A percentile compares a stretch with the other conserved stretches of the same genome.
Conservation (phyloP, 2,113 vertebrate species). For the Parotia lawesii region DNA sequence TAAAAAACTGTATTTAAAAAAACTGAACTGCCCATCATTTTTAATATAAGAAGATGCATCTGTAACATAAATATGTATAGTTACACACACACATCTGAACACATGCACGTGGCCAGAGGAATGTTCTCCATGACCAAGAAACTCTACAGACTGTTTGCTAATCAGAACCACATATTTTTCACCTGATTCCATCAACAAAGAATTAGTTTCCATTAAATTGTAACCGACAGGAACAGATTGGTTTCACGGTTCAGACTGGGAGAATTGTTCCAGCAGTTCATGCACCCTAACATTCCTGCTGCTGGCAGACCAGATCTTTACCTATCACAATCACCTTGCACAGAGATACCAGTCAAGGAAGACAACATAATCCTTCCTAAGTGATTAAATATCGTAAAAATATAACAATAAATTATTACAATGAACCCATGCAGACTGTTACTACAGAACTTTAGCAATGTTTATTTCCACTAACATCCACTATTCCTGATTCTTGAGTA, state of each 20-base stretch:
- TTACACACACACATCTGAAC: not conserved
- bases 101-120: not conserved
- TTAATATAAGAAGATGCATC: not conserved
- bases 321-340: not conserved
- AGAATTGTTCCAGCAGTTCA: not conserved
- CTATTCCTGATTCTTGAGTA: not conserved
- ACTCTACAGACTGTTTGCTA: not conserved
- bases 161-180: constrained; percentile 38
- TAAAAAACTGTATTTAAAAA: fast-evolving
- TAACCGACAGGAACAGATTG: constrained; percentile 6
- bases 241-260: constrained; percentile 11
- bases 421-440: not conserved
- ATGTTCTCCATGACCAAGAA: not conserved
- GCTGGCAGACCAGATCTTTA: not conserved
- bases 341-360: not conserved
- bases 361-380: not conserved
- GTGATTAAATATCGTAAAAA: not conserved
- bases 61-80: not conserved
- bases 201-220: constrained; percentile 38
- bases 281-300: not conserved
- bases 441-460: not conserved
- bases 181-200: constrained; percentile 26
- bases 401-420: not conserved
- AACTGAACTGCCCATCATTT: not conserved
- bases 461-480: not conserved